phyloP scores from a whole-genome alignment of 1,140 invertebrate genomes.

The Lucilia sericata region DNA sequence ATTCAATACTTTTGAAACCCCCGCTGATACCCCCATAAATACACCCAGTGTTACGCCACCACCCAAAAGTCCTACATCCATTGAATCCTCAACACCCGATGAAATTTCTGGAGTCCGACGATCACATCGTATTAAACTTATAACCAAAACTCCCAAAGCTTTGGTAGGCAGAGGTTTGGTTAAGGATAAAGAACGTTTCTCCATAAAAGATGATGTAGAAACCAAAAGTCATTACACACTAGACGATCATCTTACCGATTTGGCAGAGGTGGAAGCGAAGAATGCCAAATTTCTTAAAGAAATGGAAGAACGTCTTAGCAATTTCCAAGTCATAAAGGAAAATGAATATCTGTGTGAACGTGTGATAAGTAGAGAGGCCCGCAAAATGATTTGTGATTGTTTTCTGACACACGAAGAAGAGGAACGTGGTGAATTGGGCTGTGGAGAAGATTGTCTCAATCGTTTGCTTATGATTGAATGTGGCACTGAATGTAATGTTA shows the following conservation, averaged over 20 bases:
- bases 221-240: conserved; percentile 51
- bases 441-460: conserved; percentile 96
- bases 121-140: conserved; percentile 64
- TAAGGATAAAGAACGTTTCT: conserved; percentile 50
- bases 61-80: conserved; percentile 36
- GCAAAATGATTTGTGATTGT: conserved; percentile 96
- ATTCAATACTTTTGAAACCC: conserved; percentile 49
- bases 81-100: conserved; percentile 19
- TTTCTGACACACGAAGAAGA: conserved; percentile 90
- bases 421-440: conserved; percentile 84
- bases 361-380: conserved; percentile 87
- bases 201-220: conserved; percentile 46
- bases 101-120: conserved; percentile 52
- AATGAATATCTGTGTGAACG: conserved; percentile 87
- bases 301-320: conserved; percentile 77
- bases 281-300: conserved; percentile 60
- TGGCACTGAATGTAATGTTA: conserved; percentile 88
- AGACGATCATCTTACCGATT: conserved; percentile 57
- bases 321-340: conserved; percentile 84
- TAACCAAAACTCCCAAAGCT: conserved; percentile 54
- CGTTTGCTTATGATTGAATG: conserved; percentile 98
- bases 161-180: conserved; percentile 55
- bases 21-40: conserved; percentile 45
- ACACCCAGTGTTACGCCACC: conserved; percentile 47
- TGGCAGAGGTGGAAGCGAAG: conserved; percentile 59